Evolutionary conservation across 1,140 invertebrate species (phyloP), one percentile per base, ranked within the genome.

Genomic region (Drosophila sp.): DNA sequence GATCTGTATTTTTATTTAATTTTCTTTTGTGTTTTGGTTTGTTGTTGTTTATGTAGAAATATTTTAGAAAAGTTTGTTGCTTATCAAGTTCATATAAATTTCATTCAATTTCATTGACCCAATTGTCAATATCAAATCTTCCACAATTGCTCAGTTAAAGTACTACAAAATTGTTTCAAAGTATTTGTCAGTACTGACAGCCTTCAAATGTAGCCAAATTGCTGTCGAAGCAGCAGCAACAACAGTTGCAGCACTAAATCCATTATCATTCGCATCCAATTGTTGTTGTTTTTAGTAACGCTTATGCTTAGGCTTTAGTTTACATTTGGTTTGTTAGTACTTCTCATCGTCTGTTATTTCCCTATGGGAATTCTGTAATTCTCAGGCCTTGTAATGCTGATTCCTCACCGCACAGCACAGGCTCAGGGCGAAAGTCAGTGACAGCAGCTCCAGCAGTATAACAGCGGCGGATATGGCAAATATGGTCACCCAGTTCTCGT

Each of bases 371-470:
- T 91, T 91, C 90, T 76, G 90, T 91, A 91, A 91, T 90, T 90
- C 90, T 94, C 95, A 96, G 92, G 94, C 94, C 92, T 96, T 96
- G 91, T 95, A 95, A 80, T 94, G 93, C 73, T 95, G 93, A 64
- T 94, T 93, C 71, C 94, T 94, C 67, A 96, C 94, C 25, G 95
- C 95, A 91, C 95, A 97, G 87, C 96, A 96, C 14, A 97, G 92
- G 72, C 96, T 94, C 81, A 97, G 92, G 1, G 96, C 95, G 80
- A 97, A 96, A 48, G 96, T 94, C 76, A 97, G 93, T 34, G 96
- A 96, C 25, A 97, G 86, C 45, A 97, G 91, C 92, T 97, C 94
- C 65, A 96, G 71, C 11, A 94, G 92, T 34, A 95, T 93, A 43
- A 97, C 93, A 16, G 93, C 93, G 54, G 96, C 93, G 0, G 94